Evolutionary conservation across 2,113 vertebrate genomes (phyloP).

Genomic region (Ammodytes dubius): DNA sequence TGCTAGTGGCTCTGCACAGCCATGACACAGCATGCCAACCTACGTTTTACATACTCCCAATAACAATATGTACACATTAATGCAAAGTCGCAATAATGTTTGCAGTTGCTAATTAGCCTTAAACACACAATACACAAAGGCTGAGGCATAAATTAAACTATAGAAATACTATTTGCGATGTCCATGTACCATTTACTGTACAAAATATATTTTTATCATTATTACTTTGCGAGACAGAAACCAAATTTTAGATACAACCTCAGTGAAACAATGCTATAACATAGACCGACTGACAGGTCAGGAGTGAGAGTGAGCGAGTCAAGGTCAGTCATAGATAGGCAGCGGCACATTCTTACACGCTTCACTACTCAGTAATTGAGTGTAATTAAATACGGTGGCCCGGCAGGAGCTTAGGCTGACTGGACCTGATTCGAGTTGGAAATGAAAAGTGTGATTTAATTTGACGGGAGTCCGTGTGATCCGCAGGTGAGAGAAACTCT

Average conservation of each 20-base stretch:
- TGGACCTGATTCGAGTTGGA: slow-evolving; percentile 39
- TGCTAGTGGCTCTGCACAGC: no score
- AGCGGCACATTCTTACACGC: slow-evolving; percentile 34
- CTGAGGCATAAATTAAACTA: no score
- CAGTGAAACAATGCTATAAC: neutral
- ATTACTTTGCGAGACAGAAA: neutral
- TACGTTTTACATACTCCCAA: neutral
- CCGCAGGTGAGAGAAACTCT: slow-evolving; percentile 37
- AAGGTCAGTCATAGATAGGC: slow-evolving; percentile 32
- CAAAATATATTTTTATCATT: no score
- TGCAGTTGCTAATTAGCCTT: neutral
- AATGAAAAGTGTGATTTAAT: slow-evolving; percentile 59
- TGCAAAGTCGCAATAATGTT: neutral
- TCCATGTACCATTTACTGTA: no score
- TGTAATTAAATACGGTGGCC: slow-evolving; percentile 39
- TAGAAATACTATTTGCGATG: no score
- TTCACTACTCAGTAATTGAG: slow-evolving; percentile 40
- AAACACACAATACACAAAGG: no score
- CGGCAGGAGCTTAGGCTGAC: slow-evolving; percentile 25
- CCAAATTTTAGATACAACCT: neutral
- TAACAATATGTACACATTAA: neutral
- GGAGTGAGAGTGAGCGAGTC: slow-evolving; percentile 13
- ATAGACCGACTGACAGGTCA: slow-evolving; percentile 19
- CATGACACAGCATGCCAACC: neutral
- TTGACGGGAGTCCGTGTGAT: slow-evolving; percentile 42